Percentiles rank a stretch among this genome's conserved stretches.
Conservation (phyloP, 2,888 invertebrate species). For the Phorcus lineatus region DNA sequence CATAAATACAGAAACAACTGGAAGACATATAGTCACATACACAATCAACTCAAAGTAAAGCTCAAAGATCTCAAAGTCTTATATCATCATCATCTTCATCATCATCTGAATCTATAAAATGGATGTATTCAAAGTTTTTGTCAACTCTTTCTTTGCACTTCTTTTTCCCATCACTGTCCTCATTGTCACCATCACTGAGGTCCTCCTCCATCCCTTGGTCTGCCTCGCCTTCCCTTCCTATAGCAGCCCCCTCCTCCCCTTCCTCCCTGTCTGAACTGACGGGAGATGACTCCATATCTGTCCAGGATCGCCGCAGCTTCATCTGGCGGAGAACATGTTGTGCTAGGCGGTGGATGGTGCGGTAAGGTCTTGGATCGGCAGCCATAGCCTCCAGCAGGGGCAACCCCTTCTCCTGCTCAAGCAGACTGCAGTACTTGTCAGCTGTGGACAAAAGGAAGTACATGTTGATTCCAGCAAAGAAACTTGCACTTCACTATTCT, state of each 20-base stretch:
- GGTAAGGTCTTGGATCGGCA: slow-evolving; percentile 44
- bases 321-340: slow-evolving; percentile 36
- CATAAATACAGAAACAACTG: not conserved
- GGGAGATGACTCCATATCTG: not conserved
- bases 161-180: not conserved
- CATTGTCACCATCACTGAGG: not conserved
- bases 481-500: too few species aligned
- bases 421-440: slow-evolving; percentile 91
- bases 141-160: too few species aligned
- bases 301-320: not conserved
- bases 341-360: slow-evolving; percentile 54
- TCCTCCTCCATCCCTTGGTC: not conserved
- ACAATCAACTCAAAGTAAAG: not conserved
- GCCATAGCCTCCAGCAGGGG: slow-evolving; percentile 80
- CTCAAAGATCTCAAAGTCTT: not conserved
- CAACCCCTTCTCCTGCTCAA: slow-evolving; percentile 90
- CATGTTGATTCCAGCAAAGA: too few species aligned
- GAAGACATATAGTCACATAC: not conserved
- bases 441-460: slow-evolving; percentile 78
- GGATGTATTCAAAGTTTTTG: not conserved
- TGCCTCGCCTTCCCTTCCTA: not conserved
- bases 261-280: not conserved
- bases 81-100: not conserved
- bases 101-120: not conserved
- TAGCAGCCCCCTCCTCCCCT: not conserved